Base-by-base conservation (phyloP, 2,888 invertebrate genomes). In the Tineola bisselliella region DNA sequence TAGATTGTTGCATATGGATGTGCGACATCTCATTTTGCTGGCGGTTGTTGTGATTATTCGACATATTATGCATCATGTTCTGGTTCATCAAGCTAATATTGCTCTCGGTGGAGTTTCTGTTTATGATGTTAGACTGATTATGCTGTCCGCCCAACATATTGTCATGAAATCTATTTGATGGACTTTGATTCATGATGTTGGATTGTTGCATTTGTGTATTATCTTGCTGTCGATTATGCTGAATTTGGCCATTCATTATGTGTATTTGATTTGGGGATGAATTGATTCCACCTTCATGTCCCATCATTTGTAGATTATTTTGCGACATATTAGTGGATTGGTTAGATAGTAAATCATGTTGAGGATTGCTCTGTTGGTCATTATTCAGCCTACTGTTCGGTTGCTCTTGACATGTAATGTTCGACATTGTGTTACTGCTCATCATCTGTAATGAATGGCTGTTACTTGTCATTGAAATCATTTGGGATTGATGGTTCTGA, bases 161-260 rank as follows among this genome's bases (percentile, higher is more conserved):
- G 15, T 87, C 86, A 63, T 84, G 84, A 65, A 79, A 87, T 10
- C 86, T 75, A 62, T 69, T 79, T 1, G 75, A 64, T 19, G 72
- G 62, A 43, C 70, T 70, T 70, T 80, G 82, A 66, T 74, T 79
- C 62, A 79, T 65, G 64, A 62, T 56, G 38, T 44, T 63, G 13
- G 17, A 33, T 30, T 81, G 81, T 65, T 79, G 77, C 71, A 88
- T 67, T 66, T 70, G 73, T 65, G 69, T 74, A 67, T 69, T 77
- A 60, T 88, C 77, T 48, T 77, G 67, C 69, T 77, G 77, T 30
- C 84, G 74, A 66, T 79, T 77, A 63, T 87, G 84, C 64, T 86
- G 84, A 58, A 87, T 86, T 70, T 87, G 87, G 25, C 87, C 86
- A 69, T 82, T 87, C 81, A 84, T 79, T 61, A 88, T 86, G 64